Conservation (phyloP, 2,113 vertebrate genomes). For the Stigmatopora nigra region DNA sequence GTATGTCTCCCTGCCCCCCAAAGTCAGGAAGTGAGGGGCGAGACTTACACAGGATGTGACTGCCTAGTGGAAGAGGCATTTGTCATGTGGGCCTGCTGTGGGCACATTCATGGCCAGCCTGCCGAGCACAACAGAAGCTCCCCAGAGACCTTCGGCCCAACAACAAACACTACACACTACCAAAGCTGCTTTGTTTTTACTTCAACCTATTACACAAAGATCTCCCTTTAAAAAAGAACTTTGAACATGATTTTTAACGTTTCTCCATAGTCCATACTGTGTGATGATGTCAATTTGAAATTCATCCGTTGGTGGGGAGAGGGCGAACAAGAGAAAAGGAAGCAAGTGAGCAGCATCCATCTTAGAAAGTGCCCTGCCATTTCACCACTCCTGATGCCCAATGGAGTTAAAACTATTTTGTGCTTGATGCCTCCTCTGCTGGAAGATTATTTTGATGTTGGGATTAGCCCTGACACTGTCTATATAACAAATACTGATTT, state of each 20-base stretch:
- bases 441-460: too few relatives aligned
- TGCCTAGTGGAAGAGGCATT: slow-evolving; percentile 29
- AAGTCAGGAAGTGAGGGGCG: slow-evolving; percentile 38
- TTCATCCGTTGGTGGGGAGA: too few relatives aligned
- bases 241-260: slow-evolving; percentile 16
- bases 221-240: neutral
- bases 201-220: slow-evolving; percentile 1
- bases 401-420: too few relatives aligned
- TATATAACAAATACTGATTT: too few relatives aligned
- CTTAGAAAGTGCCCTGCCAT: too few relatives aligned
- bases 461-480: too few relatives aligned
- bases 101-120: slow-evolving; percentile 31
- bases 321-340: too few relatives aligned
- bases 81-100: slow-evolving; percentile 41
- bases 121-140: slow-evolving; percentile 34
- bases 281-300: neutral
- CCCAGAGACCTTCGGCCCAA: slow-evolving; percentile 15
- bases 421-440: too few relatives aligned
- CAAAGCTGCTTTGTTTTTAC: neutral
- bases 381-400: too few relatives aligned
- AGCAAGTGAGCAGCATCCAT: too few relatives aligned
- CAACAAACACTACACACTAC: neutral
- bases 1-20: neutral
- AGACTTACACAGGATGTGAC: slow-evolving; percentile 48
- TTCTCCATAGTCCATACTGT: neutral